These are phyloP conservation scores for Takifugu ocellatus DNA, from an alignment of 2,797 vertebrate genomes.

Conservation along the genomic window DNA sequence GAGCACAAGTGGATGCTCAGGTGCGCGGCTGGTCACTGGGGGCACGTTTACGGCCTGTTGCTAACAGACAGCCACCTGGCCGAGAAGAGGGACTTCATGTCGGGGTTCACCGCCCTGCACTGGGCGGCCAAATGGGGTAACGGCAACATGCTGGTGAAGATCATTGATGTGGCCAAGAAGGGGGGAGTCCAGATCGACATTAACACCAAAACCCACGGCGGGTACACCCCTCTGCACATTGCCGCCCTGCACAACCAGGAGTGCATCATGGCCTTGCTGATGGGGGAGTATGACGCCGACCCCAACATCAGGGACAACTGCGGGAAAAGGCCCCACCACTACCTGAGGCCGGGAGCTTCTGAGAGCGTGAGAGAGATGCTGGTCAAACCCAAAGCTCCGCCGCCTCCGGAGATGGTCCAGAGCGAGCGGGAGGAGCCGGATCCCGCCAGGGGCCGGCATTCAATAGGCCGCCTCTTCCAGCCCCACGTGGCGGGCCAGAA, in stretches of 20 bases:
- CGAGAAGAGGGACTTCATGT: constrained; percentile 87
- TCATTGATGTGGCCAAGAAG: constrained; percentile 74
- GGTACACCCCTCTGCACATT: constrained; percentile 91
- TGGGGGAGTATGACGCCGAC: constrained; percentile 76
- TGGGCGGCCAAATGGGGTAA: constrained; percentile 91
- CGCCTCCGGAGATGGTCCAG: constrained; percentile 19
- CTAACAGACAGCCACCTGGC: constrained; percentile 81
- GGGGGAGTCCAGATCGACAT: constrained; percentile 73
- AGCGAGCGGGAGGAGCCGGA: constrained; percentile 69
- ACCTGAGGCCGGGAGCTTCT: constrained; percentile 74
- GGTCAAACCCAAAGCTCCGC: constrained; percentile 64
- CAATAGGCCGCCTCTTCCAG: constrained; percentile 84
- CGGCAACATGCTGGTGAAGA: constrained; percentile 77
- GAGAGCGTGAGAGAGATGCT: constrained; percentile 74
- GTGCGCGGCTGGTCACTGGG: constrained; percentile 82
- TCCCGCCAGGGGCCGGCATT: constrained; percentile 77
- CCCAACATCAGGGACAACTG: constrained; percentile 83
- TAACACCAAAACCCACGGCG: constrained; percentile 80
- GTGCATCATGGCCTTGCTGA: constrained; percentile 75
- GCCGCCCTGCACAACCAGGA: constrained; percentile 84
- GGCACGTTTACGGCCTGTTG: constrained; percentile 83
- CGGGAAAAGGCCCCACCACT: constrained; percentile 86
- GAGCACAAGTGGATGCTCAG: constrained; percentile 90
- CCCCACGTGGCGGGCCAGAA: constrained; percentile 69
- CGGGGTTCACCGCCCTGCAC: constrained; percentile 90